Percentiles rank a stretch among this genome's conserved stretches.
These are phyloP conservation scores for Dreissena rostriformis DNA, from an alignment of 1,140 invertebrate genomes.

Conservation along the genomic window DNA sequence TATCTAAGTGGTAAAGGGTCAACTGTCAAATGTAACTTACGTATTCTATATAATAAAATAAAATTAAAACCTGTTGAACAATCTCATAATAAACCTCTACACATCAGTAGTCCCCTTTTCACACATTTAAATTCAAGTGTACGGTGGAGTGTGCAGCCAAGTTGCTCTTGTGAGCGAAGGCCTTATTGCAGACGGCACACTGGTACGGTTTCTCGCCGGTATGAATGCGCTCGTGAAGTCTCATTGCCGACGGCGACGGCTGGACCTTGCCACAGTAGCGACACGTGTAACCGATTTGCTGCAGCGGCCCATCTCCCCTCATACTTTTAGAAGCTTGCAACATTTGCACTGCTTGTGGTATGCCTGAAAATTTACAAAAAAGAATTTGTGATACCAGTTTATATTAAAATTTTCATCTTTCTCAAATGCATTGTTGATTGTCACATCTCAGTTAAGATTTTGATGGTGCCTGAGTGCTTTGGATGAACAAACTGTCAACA, in stretches of 20 bases:
- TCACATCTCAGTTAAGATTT: too few species aligned
- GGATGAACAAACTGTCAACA: too few species aligned
- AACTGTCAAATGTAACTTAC: not conserved
- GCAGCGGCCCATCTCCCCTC: too few species aligned
- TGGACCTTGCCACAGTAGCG: slow-evolving; percentile 4
- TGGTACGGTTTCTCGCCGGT: slow-evolving; percentile 53
- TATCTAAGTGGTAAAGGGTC: too few species aligned
- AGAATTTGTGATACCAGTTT: too few species aligned
- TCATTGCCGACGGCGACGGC: slow-evolving; percentile 19
- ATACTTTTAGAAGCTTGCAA: too few species aligned
- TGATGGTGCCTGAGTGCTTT: too few species aligned
- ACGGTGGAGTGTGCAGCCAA: slow-evolving; percentile 12
- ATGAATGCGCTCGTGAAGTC: slow-evolving; percentile 51
- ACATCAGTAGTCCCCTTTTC: not conserved
- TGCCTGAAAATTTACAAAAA: too few species aligned
- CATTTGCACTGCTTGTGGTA: too few species aligned
- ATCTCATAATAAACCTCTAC: not conserved
- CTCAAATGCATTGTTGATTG: too few species aligned
- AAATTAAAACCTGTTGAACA: not conserved
- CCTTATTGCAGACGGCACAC: slow-evolving; percentile 43
- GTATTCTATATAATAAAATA: not conserved
- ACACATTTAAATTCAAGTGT: slow-evolving; percentile 4
- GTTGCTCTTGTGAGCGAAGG: slow-evolving; percentile 5
- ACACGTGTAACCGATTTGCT: not conserved
- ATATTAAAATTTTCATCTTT: too few species aligned